Percentiles rank a stretch among this genome's conserved stretches.
Evolutionary conservation across 2,113 vertebrate genomes (phyloP).

Genomic region (Colius striatus): DNA sequence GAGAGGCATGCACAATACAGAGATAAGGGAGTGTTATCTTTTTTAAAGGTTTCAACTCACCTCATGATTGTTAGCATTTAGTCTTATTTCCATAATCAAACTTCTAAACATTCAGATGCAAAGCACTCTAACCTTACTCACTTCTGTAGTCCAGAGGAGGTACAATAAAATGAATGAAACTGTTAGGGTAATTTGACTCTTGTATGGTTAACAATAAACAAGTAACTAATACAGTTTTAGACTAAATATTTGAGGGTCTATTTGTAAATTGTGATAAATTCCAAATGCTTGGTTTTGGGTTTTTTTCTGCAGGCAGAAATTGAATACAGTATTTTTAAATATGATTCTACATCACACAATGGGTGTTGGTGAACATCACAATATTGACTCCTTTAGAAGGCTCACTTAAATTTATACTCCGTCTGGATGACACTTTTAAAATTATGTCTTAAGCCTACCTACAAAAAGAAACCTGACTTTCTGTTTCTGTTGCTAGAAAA

Average conservation of each 20-base stretch:
- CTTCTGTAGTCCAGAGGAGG: neutral
- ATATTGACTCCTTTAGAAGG: neutral
- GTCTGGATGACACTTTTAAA: neutral
- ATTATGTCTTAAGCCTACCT: neutral
- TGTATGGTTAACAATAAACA: neutral
- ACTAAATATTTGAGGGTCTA: neutral
- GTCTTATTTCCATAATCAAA: conserved; percentile 1
- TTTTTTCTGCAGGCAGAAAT: neutral
- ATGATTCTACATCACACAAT: neutral
- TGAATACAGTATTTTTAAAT: neutral
- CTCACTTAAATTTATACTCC: neutral
- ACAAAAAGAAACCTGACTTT: neutral
- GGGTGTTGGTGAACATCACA: neutral
- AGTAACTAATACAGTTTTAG: neutral
- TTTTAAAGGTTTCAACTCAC: neutral
- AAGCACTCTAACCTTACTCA: neutral
- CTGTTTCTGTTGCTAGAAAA: neutral
- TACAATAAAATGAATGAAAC: neutral
- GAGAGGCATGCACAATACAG: neutral
- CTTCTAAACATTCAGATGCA: neutral
- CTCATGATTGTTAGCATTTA: conserved; percentile 15
- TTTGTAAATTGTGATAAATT: neutral
- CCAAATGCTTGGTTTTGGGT: neutral
- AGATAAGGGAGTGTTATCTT: conserved; percentile 29
- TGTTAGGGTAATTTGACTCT: neutral